phyloP scores from a whole-genome alignment of 2,888 invertebrate species.

The Empis stercorea region DNA sequence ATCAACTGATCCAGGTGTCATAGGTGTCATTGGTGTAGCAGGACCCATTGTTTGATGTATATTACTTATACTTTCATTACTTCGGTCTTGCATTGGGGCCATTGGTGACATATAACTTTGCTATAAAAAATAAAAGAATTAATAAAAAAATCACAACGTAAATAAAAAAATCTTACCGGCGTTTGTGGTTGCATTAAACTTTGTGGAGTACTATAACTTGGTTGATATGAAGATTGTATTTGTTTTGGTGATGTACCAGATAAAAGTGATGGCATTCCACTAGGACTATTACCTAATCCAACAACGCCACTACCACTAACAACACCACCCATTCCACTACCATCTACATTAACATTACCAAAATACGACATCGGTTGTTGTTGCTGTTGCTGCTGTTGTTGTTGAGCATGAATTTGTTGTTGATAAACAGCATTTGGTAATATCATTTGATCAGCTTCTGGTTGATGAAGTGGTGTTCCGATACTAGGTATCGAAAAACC shows the following conservation, averaged over 20 bases:
- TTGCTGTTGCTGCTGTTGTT: too few relatives aligned
- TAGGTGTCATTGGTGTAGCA: slow-evolving; percentile 64
- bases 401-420: slow-evolving; percentile 44
- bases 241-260: slow-evolving; percentile 53
- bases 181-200: slow-evolving; percentile 84
- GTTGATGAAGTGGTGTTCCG: slow-evolving; percentile 79
- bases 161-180: slow-evolving; percentile 46
- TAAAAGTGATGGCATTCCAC: slow-evolving; percentile 47
- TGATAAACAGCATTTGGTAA: slow-evolving; percentile 71
- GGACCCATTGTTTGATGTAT: slow-evolving; percentile 52
- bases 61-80: slow-evolving; percentile 25
- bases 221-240: slow-evolving; percentile 61
- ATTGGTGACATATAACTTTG: slow-evolving; percentile 80
- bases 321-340: background rate
- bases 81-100: slow-evolving; percentile 43
- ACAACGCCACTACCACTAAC: background rate
- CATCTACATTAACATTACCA: background rate
- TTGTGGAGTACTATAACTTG: slow-evolving; percentile 65
- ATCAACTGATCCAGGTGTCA: slow-evolving; percentile 87
- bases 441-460: slow-evolving; percentile 83
- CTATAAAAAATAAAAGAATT: slow-evolving; percentile 37
- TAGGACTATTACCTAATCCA: slow-evolving; percentile 26
- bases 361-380: background rate
- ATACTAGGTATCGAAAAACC: slow-evolving; percentile 82
- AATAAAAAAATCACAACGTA: background rate